Percentiles rank a stretch among this genome's conserved stretches.
These are phyloP conservation scores for Xiphias gladius DNA, from an alignment of 2,113 vertebrate species.

Conservation along the genomic window DNA sequence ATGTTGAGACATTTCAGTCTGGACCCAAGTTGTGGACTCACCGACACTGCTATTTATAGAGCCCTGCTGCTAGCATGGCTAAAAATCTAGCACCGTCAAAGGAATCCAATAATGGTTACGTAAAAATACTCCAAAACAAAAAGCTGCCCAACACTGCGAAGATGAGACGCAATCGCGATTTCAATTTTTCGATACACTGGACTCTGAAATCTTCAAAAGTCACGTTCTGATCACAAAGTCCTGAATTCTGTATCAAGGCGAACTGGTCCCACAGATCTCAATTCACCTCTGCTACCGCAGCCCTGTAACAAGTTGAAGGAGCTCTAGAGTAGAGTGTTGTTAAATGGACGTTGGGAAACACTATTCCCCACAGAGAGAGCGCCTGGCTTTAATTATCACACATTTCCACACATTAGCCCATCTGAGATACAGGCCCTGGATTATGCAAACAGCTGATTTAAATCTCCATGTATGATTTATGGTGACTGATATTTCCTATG, in stretches of 20 bases:
- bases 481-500: constrained; percentile 71
- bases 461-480: constrained; percentile 72
- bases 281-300: constrained; percentile 6
- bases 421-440: constrained; percentile 60
- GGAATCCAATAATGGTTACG: too few species aligned
- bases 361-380: constrained; percentile 50
- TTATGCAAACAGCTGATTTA: constrained; percentile 71
- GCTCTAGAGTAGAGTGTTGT: background rate
- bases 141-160: too few species aligned
- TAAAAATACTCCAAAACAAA: too few species aligned
- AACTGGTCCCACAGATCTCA: constrained; percentile 6
- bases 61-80: too few species aligned
- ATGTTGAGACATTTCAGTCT: too few species aligned
- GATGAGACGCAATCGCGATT: too few species aligned
- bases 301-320: background rate
- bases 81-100: too few species aligned
- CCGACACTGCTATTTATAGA: too few species aligned
- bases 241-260: background rate
- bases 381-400: constrained; percentile 76
- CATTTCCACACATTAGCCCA: constrained; percentile 73
- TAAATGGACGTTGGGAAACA: constrained; percentile 50
- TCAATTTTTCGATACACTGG: too few species aligned
- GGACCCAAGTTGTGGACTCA: too few species aligned
- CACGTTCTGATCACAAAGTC: background rate
- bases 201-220: too few species aligned